Base-by-base conservation (phyloP, 2,113 vertebrate genomes). In the Fulmarus glacialis region DNA sequence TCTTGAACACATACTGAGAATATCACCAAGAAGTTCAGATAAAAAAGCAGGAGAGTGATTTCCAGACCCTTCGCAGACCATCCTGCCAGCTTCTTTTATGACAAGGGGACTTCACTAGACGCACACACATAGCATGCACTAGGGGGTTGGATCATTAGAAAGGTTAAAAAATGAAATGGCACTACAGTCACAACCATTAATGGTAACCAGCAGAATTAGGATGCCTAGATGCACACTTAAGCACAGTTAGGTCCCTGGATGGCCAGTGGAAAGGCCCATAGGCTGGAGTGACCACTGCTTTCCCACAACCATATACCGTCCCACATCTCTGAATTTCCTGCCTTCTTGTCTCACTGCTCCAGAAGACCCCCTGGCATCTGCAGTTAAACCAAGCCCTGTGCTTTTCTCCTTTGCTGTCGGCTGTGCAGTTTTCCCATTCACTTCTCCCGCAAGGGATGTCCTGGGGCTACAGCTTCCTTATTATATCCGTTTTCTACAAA, bases 21-120 rank as follows among this genome's bases (percentile, higher is more conserved):
- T 55, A 74, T 90, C 84, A 94, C 52, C 73, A 64, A 82, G 80
- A 89, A 82, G 40, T 73, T 93, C 84, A 91, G 62, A 87, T 60
- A 36, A 71, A 93, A 96, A 68, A 87, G 56, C n/a, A 84, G 47
- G 56, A 66, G 11, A 71, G 27, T 24, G 60, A 87, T 53, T 95
- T 43, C 50, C 72, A 86, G 86, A 74, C 45, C 53, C 70, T 40
- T 88, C 2, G 3, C 29, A 82, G 73, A 62, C 23, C 0, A 0
- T 91, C 59, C 45, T 90, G 59, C 32, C 59, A 92, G 59, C 5
- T 55, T 50, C 59, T 84, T 89, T 87, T 75, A 63, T 38, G 86
- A 94, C 64, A 70, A 55, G 11, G 60, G 11, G 11, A 67, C 56
- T 64, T 15, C 27, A 82, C 27, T 59, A 84, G 55, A 75, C 1